phyloP scores from a whole-genome alignment of 2,888 invertebrate genomes.

The Baronia brevicornis region DNA sequence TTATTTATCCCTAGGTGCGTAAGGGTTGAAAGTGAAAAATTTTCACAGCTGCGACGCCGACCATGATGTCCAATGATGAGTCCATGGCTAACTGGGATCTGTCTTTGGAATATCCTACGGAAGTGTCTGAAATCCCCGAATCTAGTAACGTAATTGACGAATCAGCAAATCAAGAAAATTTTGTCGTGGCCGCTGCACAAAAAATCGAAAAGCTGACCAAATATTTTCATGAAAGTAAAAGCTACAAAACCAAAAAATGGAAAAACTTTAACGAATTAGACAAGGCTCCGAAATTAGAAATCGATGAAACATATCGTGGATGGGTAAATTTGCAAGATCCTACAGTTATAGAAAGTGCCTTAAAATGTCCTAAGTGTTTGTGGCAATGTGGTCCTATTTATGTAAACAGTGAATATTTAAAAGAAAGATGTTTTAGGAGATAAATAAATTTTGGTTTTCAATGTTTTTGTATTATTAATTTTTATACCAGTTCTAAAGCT shows the following conservation, averaged over 20 bases:
- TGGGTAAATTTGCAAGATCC: constrained; percentile 44
- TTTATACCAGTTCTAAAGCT: no score
- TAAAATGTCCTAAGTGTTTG: constrained; percentile 61
- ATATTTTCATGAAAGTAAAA: constrained; percentile 43
- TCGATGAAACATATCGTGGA: constrained; percentile 25
- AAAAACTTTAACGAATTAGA: constrained; percentile 42
- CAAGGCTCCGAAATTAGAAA: constrained; percentile 26
- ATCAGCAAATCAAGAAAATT: constrained; percentile 36
- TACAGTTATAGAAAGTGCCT: constrained; percentile 19
- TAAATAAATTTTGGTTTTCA: constrained; percentile 33
- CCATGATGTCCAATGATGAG: constrained; percentile 33
- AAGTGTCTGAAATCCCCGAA: constrained; percentile 36
- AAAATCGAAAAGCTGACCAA: constrained; percentile 70
- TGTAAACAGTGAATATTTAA: constrained; percentile 47
- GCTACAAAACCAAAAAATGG: constrained; percentile 45
- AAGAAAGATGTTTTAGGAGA: constrained; percentile 37
- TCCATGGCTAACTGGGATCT: constrained; percentile 40
- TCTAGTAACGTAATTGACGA: constrained; percentile 29
- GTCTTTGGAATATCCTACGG: constrained; percentile 45
- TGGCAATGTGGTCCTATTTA: constrained; percentile 65
- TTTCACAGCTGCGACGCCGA: constrained; percentile 59
- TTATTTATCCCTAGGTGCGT: constrained; percentile 50
- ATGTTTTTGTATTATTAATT: no score
- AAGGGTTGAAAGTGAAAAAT: constrained; percentile 51
- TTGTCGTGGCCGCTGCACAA: constrained; percentile 46